Base-by-base conservation (phyloP, 30 jellyfish, hydroid and myxozoan genomes). In the Pelagia noctiluca region DNA sequence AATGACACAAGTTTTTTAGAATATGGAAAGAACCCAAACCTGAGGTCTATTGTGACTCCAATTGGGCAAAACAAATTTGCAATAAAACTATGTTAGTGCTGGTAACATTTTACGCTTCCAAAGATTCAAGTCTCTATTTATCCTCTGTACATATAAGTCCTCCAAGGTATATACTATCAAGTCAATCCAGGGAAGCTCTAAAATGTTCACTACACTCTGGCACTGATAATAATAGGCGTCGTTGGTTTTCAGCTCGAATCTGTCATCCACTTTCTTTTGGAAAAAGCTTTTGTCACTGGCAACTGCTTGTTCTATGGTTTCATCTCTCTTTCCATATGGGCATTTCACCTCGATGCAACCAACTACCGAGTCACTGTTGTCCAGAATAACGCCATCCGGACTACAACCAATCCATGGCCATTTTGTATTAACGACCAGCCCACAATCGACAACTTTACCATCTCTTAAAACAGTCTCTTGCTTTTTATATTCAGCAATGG, bases 61-160 rank as follows among this genome's bases (percentile, higher is more conserved):
- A 11, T 8, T 47, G 61, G 11, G 61, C 61, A 8, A 8, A 47
- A 47, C 61, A 57, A 57, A 57, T 11, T 11, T 7, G 28, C 72
- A 57, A 31, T 57, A 24, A 57, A 57, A n/a, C 24, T 24, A 57
- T 57, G 72, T 24, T 11, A 57, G 72, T n/a, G n/a, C n/a, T n/a
- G n/a, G n/a, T n/a, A n/a, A n/a, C 72, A 57, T 57, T 24, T 57
- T 57, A 11, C 10, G 24, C 72, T 57, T 57, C 72, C 72, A 57
- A 7, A 57, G 24, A 7, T 7, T 8, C 26, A 11, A 7, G 24
- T 57, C 72, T 22, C 28, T 57, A 22, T 57, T 11, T 7, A 57
- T 57, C 28, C 72, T 57, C 24, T 57, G 30, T 11, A 13, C 16
- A 57, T 57, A 5, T 5, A 57, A 57, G 72, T 23, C 72, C 28